These are phyloP conservation scores for Sebastes trivittatus DNA, from an alignment of 2,797 vertebrate species.

Conservation along the genomic window DNA sequence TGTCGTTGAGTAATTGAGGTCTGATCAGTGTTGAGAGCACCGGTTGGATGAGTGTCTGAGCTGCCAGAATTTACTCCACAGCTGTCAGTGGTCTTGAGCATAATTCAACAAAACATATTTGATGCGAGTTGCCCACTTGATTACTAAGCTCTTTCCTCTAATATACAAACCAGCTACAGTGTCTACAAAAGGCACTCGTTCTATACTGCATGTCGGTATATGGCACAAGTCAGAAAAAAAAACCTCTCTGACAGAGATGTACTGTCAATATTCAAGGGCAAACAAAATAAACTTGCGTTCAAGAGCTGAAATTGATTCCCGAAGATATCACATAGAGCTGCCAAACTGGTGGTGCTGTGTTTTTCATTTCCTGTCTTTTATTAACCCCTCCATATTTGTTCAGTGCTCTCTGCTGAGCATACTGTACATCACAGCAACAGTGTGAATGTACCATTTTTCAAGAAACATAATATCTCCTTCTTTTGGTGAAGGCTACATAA, in stretches of 20 bases:
- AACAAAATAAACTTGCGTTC: constrained; percentile 41
- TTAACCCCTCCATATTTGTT: constrained; percentile 58
- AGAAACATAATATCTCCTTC: constrained; percentile 74
- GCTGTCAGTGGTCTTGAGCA: constrained; percentile 23
- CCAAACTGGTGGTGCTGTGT: constrained; percentile 34
- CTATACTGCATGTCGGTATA: not conserved
- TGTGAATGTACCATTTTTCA: constrained; percentile 50
- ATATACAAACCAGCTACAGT: not conserved
- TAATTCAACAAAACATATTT: constrained; percentile 43
- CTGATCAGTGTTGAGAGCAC: constrained; percentile 44
- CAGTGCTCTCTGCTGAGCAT: constrained; percentile 15
- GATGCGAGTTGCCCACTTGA: constrained; percentile 26
- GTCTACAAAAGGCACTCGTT: not conserved
- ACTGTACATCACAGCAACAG: constrained; percentile 51
- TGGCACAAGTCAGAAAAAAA: not conserved
- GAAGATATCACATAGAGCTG: constrained; percentile 29
- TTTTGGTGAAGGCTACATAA: constrained; percentile 75
- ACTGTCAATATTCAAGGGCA: constrained; percentile 52
- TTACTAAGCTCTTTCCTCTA: constrained; percentile 13
- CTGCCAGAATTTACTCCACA: constrained; percentile 44
- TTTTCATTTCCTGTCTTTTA: constrained; percentile 72
- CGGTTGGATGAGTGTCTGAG: constrained; percentile 40
- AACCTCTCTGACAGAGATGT: constrained; percentile 9
- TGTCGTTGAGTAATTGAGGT: constrained; percentile 53
- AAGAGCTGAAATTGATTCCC: constrained; percentile 51